Conservation (phyloP, 2,888 invertebrate genomes). For the Macrophya annulata region DNA sequence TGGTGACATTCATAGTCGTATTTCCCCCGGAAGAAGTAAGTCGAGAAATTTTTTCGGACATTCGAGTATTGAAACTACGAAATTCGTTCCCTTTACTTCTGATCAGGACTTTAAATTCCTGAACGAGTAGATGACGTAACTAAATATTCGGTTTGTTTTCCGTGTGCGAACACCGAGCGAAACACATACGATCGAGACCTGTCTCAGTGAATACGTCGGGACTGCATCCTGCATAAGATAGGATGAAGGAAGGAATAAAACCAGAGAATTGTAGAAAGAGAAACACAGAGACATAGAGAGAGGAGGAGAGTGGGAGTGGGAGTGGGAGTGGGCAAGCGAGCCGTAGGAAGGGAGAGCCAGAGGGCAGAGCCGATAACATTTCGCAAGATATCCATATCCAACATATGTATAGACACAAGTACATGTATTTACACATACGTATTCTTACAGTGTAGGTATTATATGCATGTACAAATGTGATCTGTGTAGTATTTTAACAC, state of each 20-base stretch:
- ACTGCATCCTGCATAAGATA: conserved; percentile 31
- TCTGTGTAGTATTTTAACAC: neutral
- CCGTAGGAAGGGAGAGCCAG: conserved; percentile 32
- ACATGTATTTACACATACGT: neutral
- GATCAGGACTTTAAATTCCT: neutral
- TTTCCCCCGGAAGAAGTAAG: neutral
- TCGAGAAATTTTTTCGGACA: neutral
- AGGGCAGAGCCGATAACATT: conserved; percentile 50
- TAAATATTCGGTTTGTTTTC: neutral
- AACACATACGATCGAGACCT: neutral
- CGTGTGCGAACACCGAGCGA: neutral
- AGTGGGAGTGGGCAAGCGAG: conserved; percentile 31
- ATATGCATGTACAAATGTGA: neutral
- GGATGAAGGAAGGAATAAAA: conserved; percentile 32
- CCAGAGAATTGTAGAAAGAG: conserved; percentile 13
- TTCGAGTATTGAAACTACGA: neutral
- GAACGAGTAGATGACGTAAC: neutral
- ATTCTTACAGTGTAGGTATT: neutral
- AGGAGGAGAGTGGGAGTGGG: conserved; percentile 5
- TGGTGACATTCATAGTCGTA: neutral
- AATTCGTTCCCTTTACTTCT: neutral
- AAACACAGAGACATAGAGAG: conserved; percentile 29
- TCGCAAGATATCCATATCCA: conserved; percentile 46
- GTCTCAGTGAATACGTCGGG: neutral
- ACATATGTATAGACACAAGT: neutral